Base-by-base conservation (phyloP, 1,140 invertebrate genomes). In the Mya arenaria region DNA sequence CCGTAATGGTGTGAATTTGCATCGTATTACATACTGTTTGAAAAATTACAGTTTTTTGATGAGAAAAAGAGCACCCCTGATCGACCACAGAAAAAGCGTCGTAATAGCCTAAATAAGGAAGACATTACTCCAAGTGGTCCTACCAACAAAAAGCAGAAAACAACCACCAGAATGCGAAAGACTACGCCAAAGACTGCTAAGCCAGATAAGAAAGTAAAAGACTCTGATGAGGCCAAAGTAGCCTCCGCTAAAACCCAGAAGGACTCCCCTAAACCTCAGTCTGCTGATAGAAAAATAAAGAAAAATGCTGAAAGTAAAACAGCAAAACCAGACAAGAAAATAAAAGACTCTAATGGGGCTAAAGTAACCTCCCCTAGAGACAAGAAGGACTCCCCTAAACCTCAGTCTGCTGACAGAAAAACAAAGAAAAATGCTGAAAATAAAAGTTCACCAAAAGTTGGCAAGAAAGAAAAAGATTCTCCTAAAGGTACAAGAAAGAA, bases 101-200 rank as follows among this genome's bases (percentile, higher is more conserved):
- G 84, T 34, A 72, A 63, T 1, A 84, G 74, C 60, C 19, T 72
- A 25, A 44, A 37, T 25, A 85, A 85, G 62, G 73, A 68, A n/a
- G 86, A 87, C n/a, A 84, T 74, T 32, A 87, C 84, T 37, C 79
- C 86, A 44, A 84, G 55, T 36, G 84, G 82, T 32, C 84, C 83
- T 25, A 52, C 75, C 28, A 34, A 74, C 4, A 86, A 87, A 56
- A 82, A 83, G 60, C 80, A 69, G n/a, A 84, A 77, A 55, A 82
- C 39, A 36, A 55, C 52, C 23, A 73, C 78, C 28, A 44, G 81
- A 25, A 41, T 68, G 48, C 62, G 82, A 65, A 36, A 30, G 19
- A 25, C 48, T 5, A 39, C 62, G 19, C 60, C 74, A 25, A 82
- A 80, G 48, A 56, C 71, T 60, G 79, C 83, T 4, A 74, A 68